A percentile compares a stretch with the other conserved stretches of the same genome.
These are phyloP conservation scores for Nomada fucata DNA, from an alignment of 2,888 invertebrate species.

Conservation along the genomic window DNA sequence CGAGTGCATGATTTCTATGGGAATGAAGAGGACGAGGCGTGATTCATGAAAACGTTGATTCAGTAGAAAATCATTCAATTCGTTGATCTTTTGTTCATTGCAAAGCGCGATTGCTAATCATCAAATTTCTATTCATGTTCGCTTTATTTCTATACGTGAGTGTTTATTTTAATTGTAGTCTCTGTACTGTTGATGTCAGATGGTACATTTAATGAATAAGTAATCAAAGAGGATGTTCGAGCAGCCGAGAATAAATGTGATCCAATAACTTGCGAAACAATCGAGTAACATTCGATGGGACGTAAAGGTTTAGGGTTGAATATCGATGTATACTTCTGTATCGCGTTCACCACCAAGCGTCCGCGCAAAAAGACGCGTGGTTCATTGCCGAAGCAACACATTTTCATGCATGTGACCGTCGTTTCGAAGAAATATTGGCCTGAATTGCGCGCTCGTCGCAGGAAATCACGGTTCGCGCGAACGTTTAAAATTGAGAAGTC, in stretches of 20 bases:
- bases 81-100: too few species aligned
- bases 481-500: slow-evolving; percentile 32
- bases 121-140: too few species aligned
- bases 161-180: too few species aligned
- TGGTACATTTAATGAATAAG: too few species aligned
- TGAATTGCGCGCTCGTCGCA: not conserved
- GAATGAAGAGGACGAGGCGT: not conserved
- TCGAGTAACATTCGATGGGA: not conserved
- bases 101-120: too few species aligned
- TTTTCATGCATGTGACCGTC: slow-evolving; percentile 35
- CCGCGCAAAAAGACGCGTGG: not conserved
- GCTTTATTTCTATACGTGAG: too few species aligned
- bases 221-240: too few species aligned
- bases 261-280: not conserved
- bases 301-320: not conserved
- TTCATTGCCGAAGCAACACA: slow-evolving; percentile 45
- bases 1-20: not conserved
- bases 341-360: not conserved
- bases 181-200: too few species aligned
- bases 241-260: not conserved
- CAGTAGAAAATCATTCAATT: too few species aligned
- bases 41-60: too few species aligned
- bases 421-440: slow-evolving; percentile 28
- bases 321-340: slow-evolving; percentile 1
- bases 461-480: not conserved